phyloP scores from a whole-genome alignment of 1,140 invertebrate species.

The Drosophila sproati region DNA sequence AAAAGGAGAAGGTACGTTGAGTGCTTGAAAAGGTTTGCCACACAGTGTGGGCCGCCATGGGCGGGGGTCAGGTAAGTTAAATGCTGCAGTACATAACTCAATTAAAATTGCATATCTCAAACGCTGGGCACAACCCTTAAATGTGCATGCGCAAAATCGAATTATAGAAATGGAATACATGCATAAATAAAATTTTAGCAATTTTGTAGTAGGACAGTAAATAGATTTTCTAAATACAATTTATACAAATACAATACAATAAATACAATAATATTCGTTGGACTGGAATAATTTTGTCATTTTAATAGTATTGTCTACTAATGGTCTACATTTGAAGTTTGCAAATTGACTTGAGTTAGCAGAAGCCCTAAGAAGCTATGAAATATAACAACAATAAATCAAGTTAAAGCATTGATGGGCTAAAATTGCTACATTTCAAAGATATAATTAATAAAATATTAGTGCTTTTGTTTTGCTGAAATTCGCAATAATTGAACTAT shows the following conservation, averaged over 20 bases:
- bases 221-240: background rate
- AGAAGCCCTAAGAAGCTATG: background rate
- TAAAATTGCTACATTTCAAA: too few relatives aligned
- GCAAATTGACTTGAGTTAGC: background rate
- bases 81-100: slow-evolving; percentile 6
- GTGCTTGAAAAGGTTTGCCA: slow-evolving; percentile 21
- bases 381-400: too few relatives aligned
- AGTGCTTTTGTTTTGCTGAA: too few relatives aligned
- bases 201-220: background rate
- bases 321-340: background rate
- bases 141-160: background rate
- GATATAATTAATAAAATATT: too few relatives aligned
- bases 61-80: slow-evolving; percentile 3
- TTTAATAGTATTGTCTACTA: too few relatives aligned
- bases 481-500: too few relatives aligned
- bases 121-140: background rate
- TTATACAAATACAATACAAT: too few relatives aligned
- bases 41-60: background rate
- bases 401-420: too few relatives aligned
- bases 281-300: too few relatives aligned
- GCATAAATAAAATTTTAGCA: background rate
- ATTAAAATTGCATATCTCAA: background rate
- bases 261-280: too few relatives aligned
- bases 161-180: slow-evolving; percentile 11
- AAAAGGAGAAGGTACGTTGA: slow-evolving; percentile 21